These are phyloP conservation scores for Drosophila emarginata DNA, from an alignment of 2,888 invertebrate species.

Conservation along the genomic window DNA sequence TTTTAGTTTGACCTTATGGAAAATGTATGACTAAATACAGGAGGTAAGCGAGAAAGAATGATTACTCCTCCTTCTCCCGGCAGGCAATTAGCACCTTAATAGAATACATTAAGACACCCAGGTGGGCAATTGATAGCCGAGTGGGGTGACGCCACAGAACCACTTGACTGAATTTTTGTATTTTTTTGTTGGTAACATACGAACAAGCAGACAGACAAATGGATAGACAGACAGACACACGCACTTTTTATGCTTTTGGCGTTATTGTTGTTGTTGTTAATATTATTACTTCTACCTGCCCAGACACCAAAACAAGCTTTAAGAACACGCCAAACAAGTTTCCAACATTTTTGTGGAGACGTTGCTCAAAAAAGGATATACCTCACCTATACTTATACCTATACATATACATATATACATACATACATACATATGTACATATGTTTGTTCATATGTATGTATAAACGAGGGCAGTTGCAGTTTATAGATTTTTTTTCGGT, in stretches of 20 bases:
- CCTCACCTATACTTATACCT: constrained; percentile 22
- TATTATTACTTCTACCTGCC: constrained; percentile 61
- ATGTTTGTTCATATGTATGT: constrained; percentile 15
- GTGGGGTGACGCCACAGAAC: constrained; percentile 58
- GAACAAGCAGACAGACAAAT: constrained; percentile 12
- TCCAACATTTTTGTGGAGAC: constrained; percentile 55
- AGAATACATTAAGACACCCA: constrained; percentile 66
- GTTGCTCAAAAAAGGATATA: constrained; percentile 67
- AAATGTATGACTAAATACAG: constrained; percentile 44
- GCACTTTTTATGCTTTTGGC: constrained; percentile 54
- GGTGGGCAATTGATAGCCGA: constrained; percentile 26
- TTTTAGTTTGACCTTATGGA: constrained; percentile 43
- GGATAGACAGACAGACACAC: constrained; percentile 24
- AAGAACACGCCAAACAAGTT: constrained; percentile 75
- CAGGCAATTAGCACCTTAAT: constrained; percentile 72
- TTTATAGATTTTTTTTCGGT: constrained; percentile 49
- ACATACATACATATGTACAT: too few species aligned
- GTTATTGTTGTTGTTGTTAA: constrained; percentile 33
- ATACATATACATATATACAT: not conserved
- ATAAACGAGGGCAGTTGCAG: constrained; percentile 44
- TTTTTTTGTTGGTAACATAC: constrained; percentile 33
- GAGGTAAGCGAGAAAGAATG: constrained; percentile 32
- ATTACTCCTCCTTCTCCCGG: constrained; percentile 17
- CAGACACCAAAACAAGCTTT: constrained; percentile 73
- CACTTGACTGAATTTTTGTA: constrained; percentile 59